A percentile compares a stretch with the other conserved stretches of the same genome.
Evolutionary conservation across 2,888 invertebrate species (phyloP).

Genomic region (Hemicrepidius hirtus): DNA sequence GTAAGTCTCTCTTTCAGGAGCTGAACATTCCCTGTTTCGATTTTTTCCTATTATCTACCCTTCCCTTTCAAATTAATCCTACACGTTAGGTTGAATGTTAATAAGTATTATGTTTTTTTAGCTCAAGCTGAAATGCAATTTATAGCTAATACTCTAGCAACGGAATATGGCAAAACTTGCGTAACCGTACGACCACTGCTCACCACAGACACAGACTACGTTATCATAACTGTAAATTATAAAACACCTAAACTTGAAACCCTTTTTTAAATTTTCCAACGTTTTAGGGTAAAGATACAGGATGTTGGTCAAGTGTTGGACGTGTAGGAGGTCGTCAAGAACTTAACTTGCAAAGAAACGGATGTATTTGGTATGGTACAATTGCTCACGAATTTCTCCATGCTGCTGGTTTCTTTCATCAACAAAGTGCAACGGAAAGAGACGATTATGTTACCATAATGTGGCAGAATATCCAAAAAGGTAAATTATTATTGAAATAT

Average conservation of each 20-base stretch:
- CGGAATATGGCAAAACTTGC: constrained; percentile 30
- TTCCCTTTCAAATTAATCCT: too few species aligned
- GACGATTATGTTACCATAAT: constrained; percentile 84
- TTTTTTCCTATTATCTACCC: too few species aligned
- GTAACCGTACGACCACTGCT: constrained; percentile 19
- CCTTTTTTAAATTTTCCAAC: neutral
- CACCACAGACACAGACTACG: constrained; percentile 29
- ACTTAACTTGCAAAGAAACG: constrained; percentile 27
- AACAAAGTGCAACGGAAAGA: constrained; percentile 86
- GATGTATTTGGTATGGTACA: constrained; percentile 72
- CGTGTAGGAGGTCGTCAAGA: constrained; percentile 11
- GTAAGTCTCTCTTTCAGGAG: constrained; percentile 18
- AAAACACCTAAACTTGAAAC: neutral
- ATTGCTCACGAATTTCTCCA: constrained; percentile 88
- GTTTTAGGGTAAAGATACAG: constrained; percentile 26
- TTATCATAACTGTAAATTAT: constrained; percentile 40
- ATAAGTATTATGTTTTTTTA: constrained; percentile 14
- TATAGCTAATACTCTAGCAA: constrained; percentile 5
- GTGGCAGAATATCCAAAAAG: constrained; percentile 81
- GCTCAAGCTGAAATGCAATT: constrained; percentile 14
- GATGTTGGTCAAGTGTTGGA: constrained; percentile 27
- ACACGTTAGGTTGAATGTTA: neutral
- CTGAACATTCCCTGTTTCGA: too few species aligned
- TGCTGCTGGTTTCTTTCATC: constrained; percentile 88
- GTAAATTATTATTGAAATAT: constrained; percentile 65